Conservation (phyloP, 2,797 vertebrate genomes). For the Crocidura indochinensis region DNA sequence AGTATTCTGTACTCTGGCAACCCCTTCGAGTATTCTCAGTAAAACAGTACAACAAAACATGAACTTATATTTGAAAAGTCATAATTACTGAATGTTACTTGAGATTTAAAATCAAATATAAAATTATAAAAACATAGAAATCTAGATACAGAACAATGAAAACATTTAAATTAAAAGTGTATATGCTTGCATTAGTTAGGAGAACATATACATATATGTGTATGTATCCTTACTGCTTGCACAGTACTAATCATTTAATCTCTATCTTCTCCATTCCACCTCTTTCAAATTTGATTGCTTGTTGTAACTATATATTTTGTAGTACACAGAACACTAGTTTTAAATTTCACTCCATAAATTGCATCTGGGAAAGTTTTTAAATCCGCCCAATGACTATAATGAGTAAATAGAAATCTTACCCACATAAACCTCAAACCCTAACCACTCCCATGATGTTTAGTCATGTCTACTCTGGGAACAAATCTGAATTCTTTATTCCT, state of each 20-base stretch:
- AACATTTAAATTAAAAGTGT: constrained; percentile 35
- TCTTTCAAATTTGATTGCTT: constrained; percentile 85
- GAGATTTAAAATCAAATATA: constrained; percentile 33
- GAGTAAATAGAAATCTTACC: constrained; percentile 85
- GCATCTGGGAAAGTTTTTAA: constrained; percentile 89
- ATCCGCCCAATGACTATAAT: constrained; percentile 82
- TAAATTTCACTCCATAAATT: constrained; percentile 90
- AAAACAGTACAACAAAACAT: neutral
- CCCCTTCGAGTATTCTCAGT: neutral
- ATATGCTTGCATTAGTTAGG: neutral
- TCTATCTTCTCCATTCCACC: constrained; percentile 39
- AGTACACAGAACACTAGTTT: constrained; percentile 88
- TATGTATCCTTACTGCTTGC: constrained; percentile 34
- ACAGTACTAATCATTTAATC: constrained; percentile 66
- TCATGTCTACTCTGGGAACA: constrained; percentile 89
- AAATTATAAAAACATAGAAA: constrained; percentile 38
- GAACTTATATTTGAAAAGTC: neutral
- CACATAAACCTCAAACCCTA: constrained; percentile 81
- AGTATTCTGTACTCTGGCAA: neutral
- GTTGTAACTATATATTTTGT: constrained; percentile 85
- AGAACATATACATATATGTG: neutral
- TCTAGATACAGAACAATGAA: neutral
- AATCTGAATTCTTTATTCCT: constrained; percentile 87
- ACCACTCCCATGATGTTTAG: constrained; percentile 85
- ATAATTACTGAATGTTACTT: neutral